Conservation (phyloP, 2,113 vertebrate genomes). For the Ochotona princeps region DNA sequence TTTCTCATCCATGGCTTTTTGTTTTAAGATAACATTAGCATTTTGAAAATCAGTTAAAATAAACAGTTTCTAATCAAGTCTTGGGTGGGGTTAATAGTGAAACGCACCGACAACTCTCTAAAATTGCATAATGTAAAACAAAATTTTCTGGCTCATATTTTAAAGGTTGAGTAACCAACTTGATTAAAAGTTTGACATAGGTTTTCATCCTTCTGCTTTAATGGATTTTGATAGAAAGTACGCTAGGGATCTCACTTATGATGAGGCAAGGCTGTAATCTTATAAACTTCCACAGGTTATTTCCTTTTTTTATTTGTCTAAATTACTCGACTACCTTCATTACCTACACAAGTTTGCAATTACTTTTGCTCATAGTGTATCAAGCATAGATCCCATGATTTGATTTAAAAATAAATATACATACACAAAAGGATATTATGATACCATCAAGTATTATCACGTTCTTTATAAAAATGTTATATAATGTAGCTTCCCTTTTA, state of each 20-base stretch:
- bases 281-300: conserved; percentile 1
- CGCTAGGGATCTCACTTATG: conserved; percentile 24
- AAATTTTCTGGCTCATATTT: conserved; percentile 69
- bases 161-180: conserved; percentile 68
- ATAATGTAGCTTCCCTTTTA: conserved; percentile 84
- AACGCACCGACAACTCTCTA: conserved; percentile 34
- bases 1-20: conserved; percentile 23
- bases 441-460: conserved; percentile 47
- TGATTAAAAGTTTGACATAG: conserved; percentile 64
- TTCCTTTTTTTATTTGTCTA: neutral
- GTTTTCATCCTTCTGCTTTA: conserved; percentile 71
- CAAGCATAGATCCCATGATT: neutral
- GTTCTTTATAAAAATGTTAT: conserved; percentile 72
- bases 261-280: conserved; percentile 25
- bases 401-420: conserved; percentile 56
- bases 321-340: conserved; percentile 58
- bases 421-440: conserved; percentile 38
- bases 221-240: conserved; percentile 47
- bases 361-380: neutral
- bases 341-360: conserved; percentile 48
- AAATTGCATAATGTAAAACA: conserved; percentile 55
- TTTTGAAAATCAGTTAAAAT: conserved; percentile 2
- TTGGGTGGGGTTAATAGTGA: neutral
- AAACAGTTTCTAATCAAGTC: conserved; percentile 54
- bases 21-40: conserved; percentile 6